Percentiles rank a stretch among this genome's conserved stretches.
Conservation (phyloP, 2,797 vertebrate genomes). For the Valencia hispanica region DNA sequence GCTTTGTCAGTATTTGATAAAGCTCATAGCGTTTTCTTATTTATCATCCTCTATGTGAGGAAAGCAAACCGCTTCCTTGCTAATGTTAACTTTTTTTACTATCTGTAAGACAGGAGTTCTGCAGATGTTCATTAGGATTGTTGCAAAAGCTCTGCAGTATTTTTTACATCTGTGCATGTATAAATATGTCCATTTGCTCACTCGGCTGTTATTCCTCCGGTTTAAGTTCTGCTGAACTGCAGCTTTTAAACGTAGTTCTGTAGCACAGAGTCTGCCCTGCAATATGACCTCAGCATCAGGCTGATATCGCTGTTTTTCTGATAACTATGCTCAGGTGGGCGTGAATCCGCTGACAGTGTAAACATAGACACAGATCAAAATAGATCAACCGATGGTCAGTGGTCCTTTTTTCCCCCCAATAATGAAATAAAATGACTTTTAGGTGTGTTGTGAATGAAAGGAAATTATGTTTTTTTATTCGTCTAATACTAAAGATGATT, state of each 20-base stretch:
- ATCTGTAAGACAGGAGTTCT: conserved; percentile 39
- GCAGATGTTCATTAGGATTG: not conserved
- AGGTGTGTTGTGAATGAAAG: not conserved
- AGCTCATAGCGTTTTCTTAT: conserved; percentile 37
- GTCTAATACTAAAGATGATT: no score
- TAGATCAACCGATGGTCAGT: not conserved
- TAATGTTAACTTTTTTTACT: conserved; percentile 36
- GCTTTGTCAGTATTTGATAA: not conserved
- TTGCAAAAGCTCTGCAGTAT: conserved; percentile 6
- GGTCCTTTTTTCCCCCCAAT: no score
- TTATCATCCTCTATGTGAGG: conserved; percentile 61
- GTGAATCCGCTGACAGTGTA: not conserved
- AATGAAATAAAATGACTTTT: not conserved
- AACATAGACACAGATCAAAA: not conserved
- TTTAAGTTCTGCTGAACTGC: not conserved
- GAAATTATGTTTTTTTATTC: no score
- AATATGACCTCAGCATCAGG: not conserved
- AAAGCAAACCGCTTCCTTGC: conserved; percentile 34
- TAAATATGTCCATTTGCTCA: not conserved
- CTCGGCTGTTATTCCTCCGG: not conserved
- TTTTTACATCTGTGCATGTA: not conserved
- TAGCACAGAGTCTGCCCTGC: not conserved
- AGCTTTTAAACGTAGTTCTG: not conserved
- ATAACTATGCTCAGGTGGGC: not conserved
- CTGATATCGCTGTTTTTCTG: not conserved